These are phyloP conservation scores for Oreochromis grahami DNA, from an alignment of 2,797 vertebrate species.

Conservation along the genomic window DNA sequence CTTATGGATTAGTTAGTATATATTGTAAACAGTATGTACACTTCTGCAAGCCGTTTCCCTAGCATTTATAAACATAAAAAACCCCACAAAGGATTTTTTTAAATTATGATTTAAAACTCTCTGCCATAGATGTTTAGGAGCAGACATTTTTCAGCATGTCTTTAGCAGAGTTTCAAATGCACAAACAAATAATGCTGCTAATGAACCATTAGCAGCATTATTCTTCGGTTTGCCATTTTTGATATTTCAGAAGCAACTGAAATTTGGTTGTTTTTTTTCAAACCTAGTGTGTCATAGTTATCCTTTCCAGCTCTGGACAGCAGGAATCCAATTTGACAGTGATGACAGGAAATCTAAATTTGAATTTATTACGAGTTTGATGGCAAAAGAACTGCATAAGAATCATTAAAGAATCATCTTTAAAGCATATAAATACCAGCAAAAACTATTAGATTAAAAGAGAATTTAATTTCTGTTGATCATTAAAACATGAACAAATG, in stretches of 20 bases:
- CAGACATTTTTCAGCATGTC: not conserved
- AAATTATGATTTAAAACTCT: not conserved
- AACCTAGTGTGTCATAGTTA: not conserved
- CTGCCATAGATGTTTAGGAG: not conserved
- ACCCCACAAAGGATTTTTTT: rapidly evolving
- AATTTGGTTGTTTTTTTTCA: not conserved
- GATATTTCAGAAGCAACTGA: not conserved
- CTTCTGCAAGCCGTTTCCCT: not conserved
- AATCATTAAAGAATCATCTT: not conserved
- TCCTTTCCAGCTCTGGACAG: not conserved
- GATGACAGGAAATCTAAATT: not conserved
- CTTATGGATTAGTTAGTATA: not conserved
- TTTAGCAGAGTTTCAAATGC: not conserved
- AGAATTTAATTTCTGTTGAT: not conserved
- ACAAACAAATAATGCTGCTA: not conserved
- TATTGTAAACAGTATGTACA: not conserved
- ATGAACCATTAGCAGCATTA: not conserved
- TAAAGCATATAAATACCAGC: not conserved
- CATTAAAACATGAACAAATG: not conserved
- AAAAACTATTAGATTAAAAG: not conserved
- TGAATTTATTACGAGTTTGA: not conserved
- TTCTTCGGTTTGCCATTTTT: not conserved
- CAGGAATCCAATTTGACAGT: not conserved
- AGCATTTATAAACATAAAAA: not conserved
- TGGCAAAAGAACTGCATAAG: not conserved